Base-by-base conservation (phyloP, 2,113 vertebrate genomes). In the Coregonus clupeaformis region DNA sequence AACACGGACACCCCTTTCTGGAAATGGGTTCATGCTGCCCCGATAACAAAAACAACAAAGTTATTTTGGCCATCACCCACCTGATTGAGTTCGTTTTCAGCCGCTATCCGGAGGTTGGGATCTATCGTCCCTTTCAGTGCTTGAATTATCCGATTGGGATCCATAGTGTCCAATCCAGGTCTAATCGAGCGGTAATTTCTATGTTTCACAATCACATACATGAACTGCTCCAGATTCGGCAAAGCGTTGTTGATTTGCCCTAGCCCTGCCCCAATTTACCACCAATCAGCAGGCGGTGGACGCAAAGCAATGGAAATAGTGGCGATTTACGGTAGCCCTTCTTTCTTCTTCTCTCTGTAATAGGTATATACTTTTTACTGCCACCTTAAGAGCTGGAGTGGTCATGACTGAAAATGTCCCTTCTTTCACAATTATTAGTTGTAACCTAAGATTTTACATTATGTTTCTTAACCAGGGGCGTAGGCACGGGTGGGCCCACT, bases 21-120 rank as follows among this genome's bases (percentile, higher is more conserved):
- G 68, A 64, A 29, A 59, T 36, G 27, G 67, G 63, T 66, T 65
- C 36, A 42, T 20, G 69, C 63, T 45, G 27, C 45, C 25, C 12
- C 32, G 36, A 16, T 4, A 71, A 73, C 73, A 68, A 68, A 70
- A 42, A 42, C 36, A 77, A 80, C n/a, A 77, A 84, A 83, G 73
- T 84, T 78, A 32, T 67, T 49, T 3, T 29, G 30, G 36, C 29
- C 42, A 47, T 12, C 13, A 70, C 95, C 85, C 85, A 97, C 97
- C 96, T 98, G 97, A 80, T 98, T 98, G 84, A 99, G 97, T 82
- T 99, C 97, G 76, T 91, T 95, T 88, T 99, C 96, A 4, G 96
- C 96, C 6, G 95, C 95, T 69, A 96, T 85, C 86, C 97, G 92
- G 81, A 98, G 92, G 79, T 94, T 97, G 0, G 97, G 96, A 85